phyloP scores from a whole-genome alignment of 2,113 vertebrate species.

The Apaloderma vittatum region DNA sequence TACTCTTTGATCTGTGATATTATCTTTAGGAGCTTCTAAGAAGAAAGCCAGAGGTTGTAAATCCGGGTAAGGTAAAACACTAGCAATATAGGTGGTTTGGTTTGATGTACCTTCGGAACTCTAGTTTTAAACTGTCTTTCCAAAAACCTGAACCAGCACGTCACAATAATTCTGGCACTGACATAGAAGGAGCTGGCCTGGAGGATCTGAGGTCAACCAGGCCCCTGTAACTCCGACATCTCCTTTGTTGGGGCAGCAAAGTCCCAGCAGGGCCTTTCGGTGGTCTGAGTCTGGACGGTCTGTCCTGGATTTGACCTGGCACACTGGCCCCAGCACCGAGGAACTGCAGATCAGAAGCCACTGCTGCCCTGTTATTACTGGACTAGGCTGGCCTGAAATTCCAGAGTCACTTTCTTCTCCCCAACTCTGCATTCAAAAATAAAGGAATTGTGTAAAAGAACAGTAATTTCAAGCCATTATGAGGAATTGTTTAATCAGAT shows the following conservation, averaged over 20 bases:
- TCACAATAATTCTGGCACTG: not conserved
- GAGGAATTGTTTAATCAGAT: not conserved
- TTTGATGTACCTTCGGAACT: not conserved
- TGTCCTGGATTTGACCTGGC: rapidly evolving
- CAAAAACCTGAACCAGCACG: not conserved
- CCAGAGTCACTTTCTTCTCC: not conserved
- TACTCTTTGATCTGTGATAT: constrained; percentile 18
- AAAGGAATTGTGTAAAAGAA: not conserved
- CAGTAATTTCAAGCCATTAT: not conserved
- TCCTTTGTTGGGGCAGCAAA: not conserved
- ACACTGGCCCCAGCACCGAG: not conserved
- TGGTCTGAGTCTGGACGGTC: rapidly evolving
- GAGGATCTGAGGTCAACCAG: not conserved
- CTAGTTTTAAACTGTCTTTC: not conserved
- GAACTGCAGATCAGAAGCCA: not conserved
- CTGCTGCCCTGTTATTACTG: not conserved
- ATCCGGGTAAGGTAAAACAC: not conserved
- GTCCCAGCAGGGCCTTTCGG: not conserved
- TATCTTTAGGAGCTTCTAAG: not conserved
- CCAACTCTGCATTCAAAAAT: not conserved
- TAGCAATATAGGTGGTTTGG: not conserved
- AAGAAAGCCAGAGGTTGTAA: constrained; percentile 14
- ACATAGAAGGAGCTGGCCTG: not conserved
- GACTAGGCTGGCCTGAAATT: not conserved
- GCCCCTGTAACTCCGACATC: not conserved